Evolutionary conservation across 2,113 vertebrate genomes (phyloP), one percentile per base, ranked within the genome.

Genomic region (Spilogale gracilis): DNA sequence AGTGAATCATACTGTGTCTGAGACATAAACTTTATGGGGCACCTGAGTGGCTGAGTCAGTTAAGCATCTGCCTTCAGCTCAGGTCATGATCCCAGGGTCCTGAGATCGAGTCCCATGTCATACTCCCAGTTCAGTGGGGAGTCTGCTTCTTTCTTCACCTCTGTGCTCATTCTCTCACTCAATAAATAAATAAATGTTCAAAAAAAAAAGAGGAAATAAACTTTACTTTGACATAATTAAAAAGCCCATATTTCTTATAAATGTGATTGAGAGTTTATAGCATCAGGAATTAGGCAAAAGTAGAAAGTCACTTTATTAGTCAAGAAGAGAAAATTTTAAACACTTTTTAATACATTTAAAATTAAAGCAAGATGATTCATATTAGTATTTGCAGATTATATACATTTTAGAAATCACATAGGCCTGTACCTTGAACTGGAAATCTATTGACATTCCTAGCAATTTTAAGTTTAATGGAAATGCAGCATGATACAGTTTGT

Each of bases 221-320:
- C n/a, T 74, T 89, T 50, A 83, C 85, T 86, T 76, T 83, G n/a
- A 81, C 23, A 89, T 80, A 91, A 89, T 65, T 89, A 13, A 69
- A 89, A 85, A 65, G 63, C 48, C 17, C 43, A 21, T 45, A 84
- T 78, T 95, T 91, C 12, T 65, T 96, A 12, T 91, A 74, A 96
- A 76, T n/a, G 12, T 61, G 50, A 93, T 60, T 63, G 23, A 91
- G 6, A 92, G 18, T 52, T 7, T 76, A 13, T 52, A 50, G 32
- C 21, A 45, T 73, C 17, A 91, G 20, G 16, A 76, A 69, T 58
- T 80, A 10, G 30, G 52, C 85, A 50, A 43, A 90, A 74, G 21
- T 56, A 82, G 48, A 95, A 79, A 7, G 52, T 89, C 56, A 89
- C 6, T 74, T 76, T 78, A 67, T 89, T 95, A 88, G 85, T 76